Conservation (phyloP, 37 sponge, comb jelly and placozoan genomes). For the Chondrilla cf. caribensis region DNA sequence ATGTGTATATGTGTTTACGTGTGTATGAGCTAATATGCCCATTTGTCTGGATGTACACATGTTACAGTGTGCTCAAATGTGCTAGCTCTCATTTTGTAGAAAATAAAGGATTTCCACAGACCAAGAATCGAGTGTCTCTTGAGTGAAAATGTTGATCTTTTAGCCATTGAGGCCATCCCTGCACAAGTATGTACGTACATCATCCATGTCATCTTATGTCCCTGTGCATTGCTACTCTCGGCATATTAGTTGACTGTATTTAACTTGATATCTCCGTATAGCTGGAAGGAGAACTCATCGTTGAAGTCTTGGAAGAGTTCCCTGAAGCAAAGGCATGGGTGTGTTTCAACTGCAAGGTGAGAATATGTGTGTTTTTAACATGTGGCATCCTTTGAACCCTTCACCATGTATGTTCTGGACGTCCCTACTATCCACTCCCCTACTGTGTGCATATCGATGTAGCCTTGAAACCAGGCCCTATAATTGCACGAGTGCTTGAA, state of each 20-base stretch:
- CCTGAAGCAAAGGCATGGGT: slow-evolving; percentile 67
- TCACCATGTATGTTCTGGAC: too few relatives aligned
- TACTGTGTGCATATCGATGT: too few relatives aligned
- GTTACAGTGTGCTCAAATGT: too few relatives aligned
- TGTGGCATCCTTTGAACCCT: too few relatives aligned
- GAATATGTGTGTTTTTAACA: too few relatives aligned
- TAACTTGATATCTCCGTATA: not conserved
- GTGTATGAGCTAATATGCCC: not conserved
- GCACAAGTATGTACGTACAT: slow-evolving; percentile 2
- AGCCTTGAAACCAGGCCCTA: too few relatives aligned
- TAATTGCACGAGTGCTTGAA: too few relatives aligned
- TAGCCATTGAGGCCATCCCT: slow-evolving; percentile 10
- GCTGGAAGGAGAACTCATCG: slow-evolving; percentile 52
- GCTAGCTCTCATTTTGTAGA: not conserved
- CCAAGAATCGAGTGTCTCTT: slow-evolving; percentile 16
- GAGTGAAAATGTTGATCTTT: not conserved
- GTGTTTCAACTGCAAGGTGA: slow-evolving; percentile 73
- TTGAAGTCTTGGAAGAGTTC: slow-evolving; percentile 59
- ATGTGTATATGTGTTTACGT: not conserved
- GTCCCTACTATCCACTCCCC: too few relatives aligned
- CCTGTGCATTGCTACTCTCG: too few relatives aligned
- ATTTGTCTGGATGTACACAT: too few relatives aligned
- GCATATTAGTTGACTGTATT: too few relatives aligned
- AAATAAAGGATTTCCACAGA: slow-evolving; percentile 5
- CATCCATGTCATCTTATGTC: not conserved